Evolutionary conservation across 2,113 vertebrate species (phyloP).

Genomic region (Charadrius vociferus): DNA sequence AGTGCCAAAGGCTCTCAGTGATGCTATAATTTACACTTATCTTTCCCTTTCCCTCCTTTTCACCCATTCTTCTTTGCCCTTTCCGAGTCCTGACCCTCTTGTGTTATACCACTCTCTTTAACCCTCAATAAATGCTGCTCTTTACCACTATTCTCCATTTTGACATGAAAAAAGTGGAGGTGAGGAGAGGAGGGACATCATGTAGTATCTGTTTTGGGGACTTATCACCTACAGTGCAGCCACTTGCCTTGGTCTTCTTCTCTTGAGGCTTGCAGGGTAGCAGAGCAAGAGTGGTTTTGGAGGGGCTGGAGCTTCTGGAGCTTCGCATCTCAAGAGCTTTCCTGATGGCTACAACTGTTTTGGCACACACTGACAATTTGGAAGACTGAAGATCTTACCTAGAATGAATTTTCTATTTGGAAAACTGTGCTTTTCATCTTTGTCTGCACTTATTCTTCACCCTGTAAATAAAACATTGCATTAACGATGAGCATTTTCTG

Average conservation of each 20-base stretch:
- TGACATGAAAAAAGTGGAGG: not conserved
- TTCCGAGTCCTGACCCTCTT: not conserved
- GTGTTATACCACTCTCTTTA: not conserved
- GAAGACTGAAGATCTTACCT: not conserved
- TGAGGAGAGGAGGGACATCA: not conserved
- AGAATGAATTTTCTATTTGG: not conserved
- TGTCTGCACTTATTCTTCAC: not conserved
- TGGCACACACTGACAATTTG: not conserved
- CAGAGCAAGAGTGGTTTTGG: not conserved
- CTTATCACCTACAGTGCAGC: not conserved
- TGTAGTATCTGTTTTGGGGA: not conserved
- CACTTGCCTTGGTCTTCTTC: not conserved
- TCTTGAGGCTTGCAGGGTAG: not conserved
- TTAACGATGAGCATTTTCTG: not conserved
- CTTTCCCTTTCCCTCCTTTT: not conserved
- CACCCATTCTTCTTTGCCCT: not conserved
- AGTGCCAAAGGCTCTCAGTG: not conserved
- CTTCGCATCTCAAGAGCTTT: not conserved
- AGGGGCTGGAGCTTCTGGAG: not conserved
- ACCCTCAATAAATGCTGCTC: not conserved
- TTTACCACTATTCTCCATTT: not conserved
- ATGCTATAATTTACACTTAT: not conserved
- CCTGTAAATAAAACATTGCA: slow-evolving; percentile 6
- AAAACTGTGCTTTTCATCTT: not conserved
- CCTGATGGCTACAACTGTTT: not conserved